Evolutionary conservation across 1,140 invertebrate genomes (phyloP), one percentile per base, ranked within the genome.

Genomic region (Pseudomyrmex flavicornis): DNA sequence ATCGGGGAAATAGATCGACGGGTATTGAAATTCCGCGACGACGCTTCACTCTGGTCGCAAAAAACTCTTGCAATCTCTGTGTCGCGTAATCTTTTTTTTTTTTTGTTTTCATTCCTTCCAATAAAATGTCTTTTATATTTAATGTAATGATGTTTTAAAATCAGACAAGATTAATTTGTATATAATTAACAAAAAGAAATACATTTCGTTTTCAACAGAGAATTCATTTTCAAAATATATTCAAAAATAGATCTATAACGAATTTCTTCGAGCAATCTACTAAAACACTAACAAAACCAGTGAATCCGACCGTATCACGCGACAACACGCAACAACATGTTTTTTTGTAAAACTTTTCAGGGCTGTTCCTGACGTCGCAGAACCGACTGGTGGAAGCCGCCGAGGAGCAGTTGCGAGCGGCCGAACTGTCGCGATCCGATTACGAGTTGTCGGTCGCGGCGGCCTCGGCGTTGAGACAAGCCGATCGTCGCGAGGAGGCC

Each of bases 401-500:
- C 0, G 95, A 96, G 26, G 96, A 97, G 84, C 97, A 97, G 89
- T 94, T 97, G 17, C 94, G 95, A 75, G 97, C 98, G 0, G 96
- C 97, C 0, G 95, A 97, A 82, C 93, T 98, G 48, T 95, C 96
- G 56, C 96, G 97, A 0, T 94, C 95, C 13, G 97, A 99, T 90
- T 98, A 98, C 92, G 96, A 98, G 68, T 94, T 98, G 20, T 95
- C 97, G 13, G 97, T 98, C 79, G 97, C 97, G 56, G 97, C 98
- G 12, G 98, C 98, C 15, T 97, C 97, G 46, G 97, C 97, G 0
- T 95, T 99, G 84, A 95, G 98, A 72, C 96, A 98, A 89, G 96
- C 97, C 12, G 96, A 97, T 26, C 95, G 97, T 48, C 97, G 97
- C 86, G 94, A 95, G 12, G 96, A 97, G 77, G 98, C 98, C 0